Base-by-base conservation (phyloP, 2,888 invertebrate genomes). In the Drosophila phalerata region DNA sequence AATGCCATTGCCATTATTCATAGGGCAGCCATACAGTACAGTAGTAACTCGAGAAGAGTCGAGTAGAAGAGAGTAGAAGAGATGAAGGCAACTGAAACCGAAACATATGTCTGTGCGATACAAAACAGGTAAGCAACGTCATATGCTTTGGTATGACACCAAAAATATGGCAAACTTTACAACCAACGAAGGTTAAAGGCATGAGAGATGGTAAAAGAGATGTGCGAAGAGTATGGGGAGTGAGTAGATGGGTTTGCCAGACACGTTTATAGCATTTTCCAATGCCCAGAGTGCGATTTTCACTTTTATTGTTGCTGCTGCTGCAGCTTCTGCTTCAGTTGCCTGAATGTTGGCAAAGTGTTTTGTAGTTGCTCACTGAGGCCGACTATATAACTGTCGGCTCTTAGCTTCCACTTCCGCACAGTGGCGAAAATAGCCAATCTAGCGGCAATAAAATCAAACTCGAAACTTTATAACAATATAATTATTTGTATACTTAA, bases 211-310 rank as follows among this genome's bases (percentile, higher is more conserved):
- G 51, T 6, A 32, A 13, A 10, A 22, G 10, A 34, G 34, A 17
- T 22, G 37, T 30, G 10, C 3, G 5, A 3, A 13, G 32, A 3
- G 30, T 5, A 8, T 8, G n/a, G 34, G 0, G 42, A 11, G 8
- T 11, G 5, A 11, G 25, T 34, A 32, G 40, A 37, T 10, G n/a
- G 13, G 22, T 40, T 22, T 17, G 37, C 38, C 51, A 60, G 56
- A 48, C 84, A 84, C 85, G 87, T 88, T 84, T 88, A 87, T 87
- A 69, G 77, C 88, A 87, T 89, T 85, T 89, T 67, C 82, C 75
- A 87, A 73, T 81, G 89, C 85, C 61, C 71, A 38, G 73, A 87
- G 79, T 82, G 70, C 56, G 72, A 76, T 85, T 84, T 85, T 86
- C 85, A 78, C 79, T 87, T 81, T 73, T 86, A 81, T 88, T 79